phyloP scores from a whole-genome alignment of 2,113 vertebrate species.

The Campylorhamphus procurvoides region DNA sequence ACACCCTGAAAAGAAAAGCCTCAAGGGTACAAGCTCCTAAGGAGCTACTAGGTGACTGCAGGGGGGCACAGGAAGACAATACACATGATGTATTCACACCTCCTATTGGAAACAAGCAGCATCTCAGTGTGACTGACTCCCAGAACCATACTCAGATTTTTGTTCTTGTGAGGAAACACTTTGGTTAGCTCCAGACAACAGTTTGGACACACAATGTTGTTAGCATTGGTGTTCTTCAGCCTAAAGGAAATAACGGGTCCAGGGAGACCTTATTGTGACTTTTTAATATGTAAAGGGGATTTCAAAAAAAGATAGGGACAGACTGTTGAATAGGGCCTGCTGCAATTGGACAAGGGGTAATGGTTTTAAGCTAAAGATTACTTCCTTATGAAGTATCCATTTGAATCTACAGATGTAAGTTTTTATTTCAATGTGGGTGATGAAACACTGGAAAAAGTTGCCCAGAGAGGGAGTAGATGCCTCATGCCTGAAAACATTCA shows the following conservation, averaged over 20 bases:
- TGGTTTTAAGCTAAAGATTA: neutral
- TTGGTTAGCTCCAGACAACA: neutral
- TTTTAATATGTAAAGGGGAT: neutral
- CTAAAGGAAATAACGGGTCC: neutral
- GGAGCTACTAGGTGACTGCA: fast-evolving
- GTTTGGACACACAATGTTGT: neutral
- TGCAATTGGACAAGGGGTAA: neutral
- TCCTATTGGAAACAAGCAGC: neutral
- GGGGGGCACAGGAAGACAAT: neutral
- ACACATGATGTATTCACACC: neutral
- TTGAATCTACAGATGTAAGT: too few relatives aligned
- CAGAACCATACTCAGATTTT: neutral
- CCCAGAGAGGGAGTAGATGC: neutral
- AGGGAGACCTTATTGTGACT: neutral
- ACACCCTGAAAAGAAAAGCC: neutral
- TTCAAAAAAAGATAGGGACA: neutral
- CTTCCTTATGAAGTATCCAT: too few relatives aligned
- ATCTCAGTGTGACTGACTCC: fast-evolving
- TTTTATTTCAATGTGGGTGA: neutral
- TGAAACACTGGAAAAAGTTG: neutral
- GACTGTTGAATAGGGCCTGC: neutral
- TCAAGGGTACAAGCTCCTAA: neutral
- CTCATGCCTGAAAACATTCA: neutral
- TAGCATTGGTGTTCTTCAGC: neutral
- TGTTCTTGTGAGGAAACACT: neutral